Evolutionary conservation across 2,888 invertebrate species (phyloP).

Genomic region (Parnassius mnemosyne): DNA sequence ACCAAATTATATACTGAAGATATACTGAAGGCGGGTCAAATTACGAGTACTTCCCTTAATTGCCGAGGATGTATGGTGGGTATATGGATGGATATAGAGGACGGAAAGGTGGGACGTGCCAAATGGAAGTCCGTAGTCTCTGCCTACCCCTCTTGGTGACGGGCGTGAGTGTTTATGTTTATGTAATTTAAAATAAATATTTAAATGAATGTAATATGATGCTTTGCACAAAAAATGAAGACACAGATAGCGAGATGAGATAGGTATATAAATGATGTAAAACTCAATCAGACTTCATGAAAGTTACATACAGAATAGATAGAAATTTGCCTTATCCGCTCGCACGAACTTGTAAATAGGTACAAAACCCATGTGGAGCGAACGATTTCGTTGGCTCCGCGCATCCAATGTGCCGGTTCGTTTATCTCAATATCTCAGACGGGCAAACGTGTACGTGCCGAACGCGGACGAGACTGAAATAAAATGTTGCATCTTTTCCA

Average conservation of each 20-base stretch:
- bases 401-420: conserved; percentile 56
- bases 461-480: conserved; percentile 47
- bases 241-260: no score
- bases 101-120: no score
- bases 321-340: conserved; percentile 16
- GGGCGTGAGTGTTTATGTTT: no score
- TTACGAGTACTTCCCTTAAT: no score
- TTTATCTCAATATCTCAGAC: conserved; percentile 67
- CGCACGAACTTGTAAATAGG: conserved; percentile 25
- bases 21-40: no score
- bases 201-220: neutral
- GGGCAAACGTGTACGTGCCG: conserved; percentile 50
- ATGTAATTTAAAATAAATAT: no score
- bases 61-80: no score
- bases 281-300: conserved; percentile 4
- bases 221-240: no score
- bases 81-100: no score
- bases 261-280: neutral
- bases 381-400: conserved; percentile 25
- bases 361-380: conserved; percentile 25
- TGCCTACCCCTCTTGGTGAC: no score
- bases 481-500: conserved; percentile 36
- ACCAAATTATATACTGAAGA: no score
- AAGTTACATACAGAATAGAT: conserved; percentile 16
- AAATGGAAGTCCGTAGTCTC: no score